A percentile compares a stretch with the other conserved stretches of the same genome.
Evolutionary conservation across 2,113 vertebrate genomes (phyloP).

Genomic region (Gymnogyps californianus): DNA sequence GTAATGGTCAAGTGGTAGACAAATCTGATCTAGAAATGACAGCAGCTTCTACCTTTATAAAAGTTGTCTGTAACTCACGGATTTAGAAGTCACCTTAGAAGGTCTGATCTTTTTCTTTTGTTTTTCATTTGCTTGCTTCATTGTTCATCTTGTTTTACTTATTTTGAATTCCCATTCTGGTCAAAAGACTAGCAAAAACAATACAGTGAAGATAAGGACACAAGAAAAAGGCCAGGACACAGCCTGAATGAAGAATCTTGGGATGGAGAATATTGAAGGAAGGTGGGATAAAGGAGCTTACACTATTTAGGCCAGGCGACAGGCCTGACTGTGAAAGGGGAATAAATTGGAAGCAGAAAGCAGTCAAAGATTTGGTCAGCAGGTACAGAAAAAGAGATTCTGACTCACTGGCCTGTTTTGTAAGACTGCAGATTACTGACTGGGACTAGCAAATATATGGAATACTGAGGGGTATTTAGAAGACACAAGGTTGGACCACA

Average conservation of each 20-base stretch:
- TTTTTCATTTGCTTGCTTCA: background rate
- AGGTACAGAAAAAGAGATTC: background rate
- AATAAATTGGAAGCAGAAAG: background rate
- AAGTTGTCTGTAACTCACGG: background rate
- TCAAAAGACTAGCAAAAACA: background rate
- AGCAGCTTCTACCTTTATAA: background rate
- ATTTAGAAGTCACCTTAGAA: background rate
- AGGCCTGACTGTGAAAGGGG: background rate
- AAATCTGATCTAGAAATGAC: background rate
- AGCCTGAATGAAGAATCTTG: background rate
- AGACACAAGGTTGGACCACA: background rate
- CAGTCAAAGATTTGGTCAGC: background rate
- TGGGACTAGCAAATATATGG: background rate
- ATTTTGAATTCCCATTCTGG: background rate
- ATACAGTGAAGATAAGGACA: background rate
- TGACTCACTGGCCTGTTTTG: background rate
- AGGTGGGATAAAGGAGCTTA: background rate
- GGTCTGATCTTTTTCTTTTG: background rate
- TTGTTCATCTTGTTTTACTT: background rate
- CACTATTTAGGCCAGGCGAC: background rate
- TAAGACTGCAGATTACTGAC: background rate
- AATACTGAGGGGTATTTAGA: background rate
- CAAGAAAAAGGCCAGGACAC: background rate
- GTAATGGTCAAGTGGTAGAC: background rate
- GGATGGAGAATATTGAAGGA: background rate